phyloP scores from a whole-genome alignment of 2,888 invertebrate species.

The Spialia ferax region DNA sequence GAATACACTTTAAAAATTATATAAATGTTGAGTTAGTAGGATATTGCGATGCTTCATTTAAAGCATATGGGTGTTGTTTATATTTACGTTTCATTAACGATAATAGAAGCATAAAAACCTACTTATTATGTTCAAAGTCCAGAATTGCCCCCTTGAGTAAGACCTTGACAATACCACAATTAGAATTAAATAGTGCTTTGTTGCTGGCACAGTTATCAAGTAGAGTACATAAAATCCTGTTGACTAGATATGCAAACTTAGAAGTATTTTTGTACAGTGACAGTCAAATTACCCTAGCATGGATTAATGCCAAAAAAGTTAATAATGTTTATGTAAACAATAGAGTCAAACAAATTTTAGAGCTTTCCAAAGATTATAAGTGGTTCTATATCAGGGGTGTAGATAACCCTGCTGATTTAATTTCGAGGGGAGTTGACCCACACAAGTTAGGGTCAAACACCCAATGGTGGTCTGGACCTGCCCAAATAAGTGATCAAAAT shows the following conservation, averaged over 20 bases:
- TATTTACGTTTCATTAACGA: not conserved
- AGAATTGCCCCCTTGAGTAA: not conserved
- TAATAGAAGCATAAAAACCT: not conserved
- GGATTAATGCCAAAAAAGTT: not conserved
- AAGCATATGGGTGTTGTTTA: not conserved
- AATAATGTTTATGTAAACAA: not conserved
- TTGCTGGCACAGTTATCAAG: not conserved
- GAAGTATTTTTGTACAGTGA: not conserved
- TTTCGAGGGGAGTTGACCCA: not conserved
- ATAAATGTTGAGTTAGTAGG: not conserved
- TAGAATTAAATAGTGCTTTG: constrained; percentile 1
- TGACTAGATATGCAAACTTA: not conserved
- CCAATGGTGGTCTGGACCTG: too few relatives aligned
- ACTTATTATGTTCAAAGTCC: not conserved
- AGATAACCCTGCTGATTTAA: not conserved
- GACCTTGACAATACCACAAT: not conserved
- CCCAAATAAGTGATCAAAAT: too few relatives aligned
- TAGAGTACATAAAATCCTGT: too few relatives aligned
- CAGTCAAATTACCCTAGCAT: not conserved
- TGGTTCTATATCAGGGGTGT: not conserved
- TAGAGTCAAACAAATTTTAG: not conserved
- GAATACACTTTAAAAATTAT: too few relatives aligned
- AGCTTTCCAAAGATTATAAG: not conserved
- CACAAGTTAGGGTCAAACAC: too few relatives aligned
- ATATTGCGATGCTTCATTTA: constrained; percentile 4